Evolutionary conservation across 2,113 vertebrate genomes (phyloP).

Genomic region (Heterotilapia buettikoferi): DNA sequence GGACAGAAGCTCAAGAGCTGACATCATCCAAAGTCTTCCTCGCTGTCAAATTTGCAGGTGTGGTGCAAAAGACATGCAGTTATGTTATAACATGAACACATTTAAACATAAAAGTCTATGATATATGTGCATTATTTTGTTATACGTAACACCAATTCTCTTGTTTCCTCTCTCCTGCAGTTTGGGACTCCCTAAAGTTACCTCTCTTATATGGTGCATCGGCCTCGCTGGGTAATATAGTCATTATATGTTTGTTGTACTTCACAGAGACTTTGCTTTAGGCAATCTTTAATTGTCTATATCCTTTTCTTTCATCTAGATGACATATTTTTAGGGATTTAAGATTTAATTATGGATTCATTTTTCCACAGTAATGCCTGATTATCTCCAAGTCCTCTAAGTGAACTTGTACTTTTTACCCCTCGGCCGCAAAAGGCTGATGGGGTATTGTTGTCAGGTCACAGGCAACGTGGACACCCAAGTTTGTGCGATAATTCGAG

Average conservation of each 20-base stretch:
- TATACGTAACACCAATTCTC: neutral
- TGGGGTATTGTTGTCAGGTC: accelerated
- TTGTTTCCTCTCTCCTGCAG: slow-evolving; percentile 51
- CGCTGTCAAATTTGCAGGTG: slow-evolving; percentile 86
- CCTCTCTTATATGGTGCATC: slow-evolving; percentile 86
- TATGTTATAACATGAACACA: neutral
- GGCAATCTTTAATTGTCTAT: neutral
- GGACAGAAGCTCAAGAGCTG: slow-evolving; percentile 80
- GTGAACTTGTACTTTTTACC: neutral
- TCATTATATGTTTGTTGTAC: neutral
- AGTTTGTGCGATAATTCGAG: neutral
- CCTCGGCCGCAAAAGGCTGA: neutral
- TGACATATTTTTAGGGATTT: neutral
- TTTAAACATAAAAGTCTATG: accelerated
- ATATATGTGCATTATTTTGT: neutral
- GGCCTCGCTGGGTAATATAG: slow-evolving; percentile 71
- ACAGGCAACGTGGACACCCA: neutral
- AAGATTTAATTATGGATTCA: neutral
- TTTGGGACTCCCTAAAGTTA: slow-evolving; percentile 89
- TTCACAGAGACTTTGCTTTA: neutral
- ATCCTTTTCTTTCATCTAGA: neutral
- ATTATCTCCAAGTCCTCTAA: neutral
- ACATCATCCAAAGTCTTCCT: slow-evolving; percentile 80
- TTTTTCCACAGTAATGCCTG: neutral
- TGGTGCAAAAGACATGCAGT: slow-evolving; percentile 1